These are phyloP conservation scores for Campoletis raptor DNA, from an alignment of 2,888 invertebrate species.

Conservation along the genomic window DNA sequence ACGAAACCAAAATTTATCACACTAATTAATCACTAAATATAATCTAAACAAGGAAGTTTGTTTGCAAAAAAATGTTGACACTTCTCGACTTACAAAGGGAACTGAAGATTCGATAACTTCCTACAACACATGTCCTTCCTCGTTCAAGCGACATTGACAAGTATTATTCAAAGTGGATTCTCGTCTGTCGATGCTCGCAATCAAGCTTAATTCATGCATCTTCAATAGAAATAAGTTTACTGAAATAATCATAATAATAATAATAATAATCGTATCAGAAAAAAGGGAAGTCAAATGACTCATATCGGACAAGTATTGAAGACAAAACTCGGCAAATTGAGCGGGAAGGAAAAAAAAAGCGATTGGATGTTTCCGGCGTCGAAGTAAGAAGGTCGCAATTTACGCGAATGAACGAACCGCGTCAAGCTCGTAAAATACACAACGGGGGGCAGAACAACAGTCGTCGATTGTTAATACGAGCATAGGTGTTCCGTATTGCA, in stretches of 20 bases:
- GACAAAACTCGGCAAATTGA: conserved; percentile 2
- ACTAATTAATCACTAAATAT: neutral
- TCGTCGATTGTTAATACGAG: conserved; percentile 70
- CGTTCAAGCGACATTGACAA: neutral
- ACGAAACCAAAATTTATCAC: neutral
- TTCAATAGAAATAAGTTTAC: neutral
- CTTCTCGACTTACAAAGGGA: neutral
- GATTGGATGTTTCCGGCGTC: conserved; percentile 53
- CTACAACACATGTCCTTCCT: conserved; percentile 2
- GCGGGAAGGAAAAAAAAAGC: conserved; percentile 6
- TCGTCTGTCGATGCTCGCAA: neutral
- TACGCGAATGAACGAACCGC: conserved; percentile 41
- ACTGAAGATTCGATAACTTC: neutral
- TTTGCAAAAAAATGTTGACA: neutral
- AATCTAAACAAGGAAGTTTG: neutral
- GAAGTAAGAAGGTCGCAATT: conserved; percentile 65
- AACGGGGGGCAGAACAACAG: conserved; percentile 73
- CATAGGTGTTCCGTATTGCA: conserved; percentile 13
- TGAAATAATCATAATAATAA: neutral
- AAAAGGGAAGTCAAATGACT: conserved; percentile 9
- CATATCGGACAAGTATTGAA: conserved; percentile 15
- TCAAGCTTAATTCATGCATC: neutral
- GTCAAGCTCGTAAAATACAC: conserved; percentile 73
- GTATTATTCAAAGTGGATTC: neutral
- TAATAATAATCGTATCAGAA: neutral